Percentiles rank a stretch among this genome's conserved stretches.
These are phyloP conservation scores for Elgaria multicarinata DNA, from an alignment of 2,113 vertebrate genomes.

Conservation along the genomic window DNA sequence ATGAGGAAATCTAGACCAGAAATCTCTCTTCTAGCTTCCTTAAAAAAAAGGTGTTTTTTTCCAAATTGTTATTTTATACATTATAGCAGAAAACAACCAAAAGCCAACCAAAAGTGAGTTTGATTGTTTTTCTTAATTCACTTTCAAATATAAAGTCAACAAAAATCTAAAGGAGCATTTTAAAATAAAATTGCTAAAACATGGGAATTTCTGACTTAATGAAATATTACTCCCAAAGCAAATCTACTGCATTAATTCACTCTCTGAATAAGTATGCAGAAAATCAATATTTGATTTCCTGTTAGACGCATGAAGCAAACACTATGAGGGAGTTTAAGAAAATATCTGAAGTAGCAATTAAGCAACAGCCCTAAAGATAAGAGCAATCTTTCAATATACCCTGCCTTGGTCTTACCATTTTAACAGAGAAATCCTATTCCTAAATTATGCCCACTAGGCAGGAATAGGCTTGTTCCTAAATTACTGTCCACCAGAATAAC, in stretches of 20 bases:
- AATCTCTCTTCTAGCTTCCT: neutral
- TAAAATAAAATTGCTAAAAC: slow-evolving; percentile 5
- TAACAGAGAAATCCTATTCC: neutral
- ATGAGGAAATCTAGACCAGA: neutral
- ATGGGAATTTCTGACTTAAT: slow-evolving; percentile 2
- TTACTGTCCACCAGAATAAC: too few relatives aligned
- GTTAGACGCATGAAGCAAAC: slow-evolving; percentile 1
- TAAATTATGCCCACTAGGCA: neutral
- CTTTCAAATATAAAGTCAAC: slow-evolving; percentile 19
- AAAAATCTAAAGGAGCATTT: neutral
- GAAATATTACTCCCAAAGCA: slow-evolving; percentile 18
- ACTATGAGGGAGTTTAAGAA: slow-evolving; percentile 15
- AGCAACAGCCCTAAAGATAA: slow-evolving; percentile 12
- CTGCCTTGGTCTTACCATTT: neutral
- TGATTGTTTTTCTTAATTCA: slow-evolving; percentile 3
- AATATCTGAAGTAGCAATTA: slow-evolving; percentile 9
- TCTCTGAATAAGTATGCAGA: neutral
- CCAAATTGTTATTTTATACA: neutral
- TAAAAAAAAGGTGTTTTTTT: too few relatives aligned
- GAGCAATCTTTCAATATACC: neutral
- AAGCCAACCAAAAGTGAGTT: neutral
- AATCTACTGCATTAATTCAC: slow-evolving; percentile 4
- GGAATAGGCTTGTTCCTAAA: neutral
- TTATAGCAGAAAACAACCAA: neutral
- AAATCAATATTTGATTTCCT: slow-evolving; percentile 43